Base-by-base conservation (phyloP, 1,140 invertebrate genomes). In the Maniola jurtina region DNA sequence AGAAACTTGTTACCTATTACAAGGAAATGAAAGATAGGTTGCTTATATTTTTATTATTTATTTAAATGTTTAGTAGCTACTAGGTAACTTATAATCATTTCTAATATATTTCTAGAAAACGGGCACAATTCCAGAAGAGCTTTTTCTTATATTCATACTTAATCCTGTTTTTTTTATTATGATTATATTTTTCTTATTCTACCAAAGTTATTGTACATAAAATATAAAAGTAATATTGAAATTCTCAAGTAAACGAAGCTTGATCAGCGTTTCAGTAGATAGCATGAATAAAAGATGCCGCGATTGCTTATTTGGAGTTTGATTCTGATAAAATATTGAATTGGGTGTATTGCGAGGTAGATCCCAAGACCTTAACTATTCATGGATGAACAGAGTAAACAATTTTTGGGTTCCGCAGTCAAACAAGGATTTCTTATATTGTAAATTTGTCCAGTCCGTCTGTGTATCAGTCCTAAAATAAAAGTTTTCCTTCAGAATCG, bases 281-380 rank as follows among this genome's bases (percentile, higher is more conserved):
- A 57, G 25, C 36, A 64, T 64, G 62, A 64, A 64, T 64, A 64
- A 64, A 47, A 64, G 36, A 64, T 64, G 47, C 33, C 54, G 5
- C 38, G 62, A 64, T 57, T 64, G 62, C 62, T 64, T 56, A 64
- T 64, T 64, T 64, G 62, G 42, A 64, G 62, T 64, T 64, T 64
- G 62, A 64, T 64, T 64, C 62, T 64, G 42, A 64, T 64, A 57
- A 57, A 64, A 64, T 64, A 64, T 64, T 64, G 62, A 64, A 57
- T 33, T 2, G 61, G 35, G 34, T 54, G 38, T 56, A 54, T 64
- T 56, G 40, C 14, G 57, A 57, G 42, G 40, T 36, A 11, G 35
- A 9, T 16, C 52, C 52, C 15, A 62, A 5, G n/a, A 56, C 25
- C 16, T 56, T 64, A 56, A 57, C 60, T 63, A 63, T 63, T 63